phyloP scores from a whole-genome alignment of 2,797 vertebrate species.

The Accipiter minullus region DNA sequence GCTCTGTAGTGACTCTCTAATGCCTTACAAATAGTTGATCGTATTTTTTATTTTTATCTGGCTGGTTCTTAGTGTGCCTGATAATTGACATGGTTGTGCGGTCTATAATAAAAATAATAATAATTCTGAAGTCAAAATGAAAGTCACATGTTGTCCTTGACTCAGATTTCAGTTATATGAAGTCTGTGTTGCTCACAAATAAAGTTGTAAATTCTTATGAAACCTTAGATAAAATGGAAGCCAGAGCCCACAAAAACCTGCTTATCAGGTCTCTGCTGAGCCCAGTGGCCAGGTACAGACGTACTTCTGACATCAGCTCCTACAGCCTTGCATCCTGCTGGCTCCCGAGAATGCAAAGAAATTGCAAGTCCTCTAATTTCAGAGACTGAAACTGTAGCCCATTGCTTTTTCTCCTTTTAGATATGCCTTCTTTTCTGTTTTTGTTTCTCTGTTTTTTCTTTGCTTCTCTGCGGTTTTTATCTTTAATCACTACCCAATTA shows the following conservation, averaged over 20 bases:
- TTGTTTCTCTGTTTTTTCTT: background rate
- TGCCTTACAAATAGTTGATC: background rate
- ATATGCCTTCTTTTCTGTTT: background rate
- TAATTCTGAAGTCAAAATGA: conserved; percentile 27
- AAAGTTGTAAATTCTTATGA: background rate
- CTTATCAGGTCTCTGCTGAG: background rate
- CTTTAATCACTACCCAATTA: background rate
- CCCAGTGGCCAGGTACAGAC: background rate
- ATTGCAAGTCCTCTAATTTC: background rate
- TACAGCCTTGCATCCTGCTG: background rate
- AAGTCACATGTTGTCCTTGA: background rate
- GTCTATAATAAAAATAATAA: conserved; percentile 1
- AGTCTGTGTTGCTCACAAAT: background rate
- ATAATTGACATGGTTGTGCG: background rate
- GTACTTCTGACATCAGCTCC: background rate
- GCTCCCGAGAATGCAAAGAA: background rate
- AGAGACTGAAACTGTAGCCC: background rate
- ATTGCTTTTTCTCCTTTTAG: background rate
- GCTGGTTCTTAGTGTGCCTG: background rate
- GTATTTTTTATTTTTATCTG: background rate
- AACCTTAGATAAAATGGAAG: background rate
- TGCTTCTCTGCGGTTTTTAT: background rate
- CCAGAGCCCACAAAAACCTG: background rate
- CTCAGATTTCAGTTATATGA: background rate
- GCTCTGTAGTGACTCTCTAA: background rate